Base-by-base conservation (phyloP, 2,797 vertebrate species). In the Notoglanidium macrostoma region DNA sequence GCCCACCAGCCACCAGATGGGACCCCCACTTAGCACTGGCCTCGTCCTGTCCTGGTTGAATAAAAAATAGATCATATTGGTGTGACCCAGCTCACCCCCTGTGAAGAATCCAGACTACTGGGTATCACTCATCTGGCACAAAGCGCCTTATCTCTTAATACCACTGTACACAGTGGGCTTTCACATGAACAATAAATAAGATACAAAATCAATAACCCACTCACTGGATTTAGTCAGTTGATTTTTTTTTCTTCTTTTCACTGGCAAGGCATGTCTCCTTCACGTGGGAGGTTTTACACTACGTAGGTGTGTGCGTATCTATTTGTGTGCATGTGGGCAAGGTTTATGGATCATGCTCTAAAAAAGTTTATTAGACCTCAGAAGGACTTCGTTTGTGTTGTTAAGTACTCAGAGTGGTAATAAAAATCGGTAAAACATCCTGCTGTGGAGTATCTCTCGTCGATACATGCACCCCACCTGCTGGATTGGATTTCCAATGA, bases 1-100 rank as follows among this genome's bases (percentile, higher is more conserved):
- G 73, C 81, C 63, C 81, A 83, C 65, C 90, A 89, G 90, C 63
- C 81, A 81, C 70, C 91, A 90, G 90, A 91, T 88, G 90, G 90
- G 90, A 86, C 79, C 88, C 87, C 87, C 77, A 90, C 74, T 91
- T 92, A 90, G 78, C 84, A 82, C 72, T 57, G 85, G 40, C 40
- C 65, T 80, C 14, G 2, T 77, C 63, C 68, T 83, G 88, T 85
- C 44, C 88, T 80, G 67, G 88, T 78, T 81, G 72, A 89, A 85
- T 80, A 89, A 84, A 85, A 89, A 91, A 86, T 86, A 87, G 83
- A 83, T 88, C 73, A 78, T 81, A 85, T 86, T 85, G 51, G 63
- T 85, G 9, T 59, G 63, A 67, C 57, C 57, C 0, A 83, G 73
- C 81, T 79, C 32, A 70, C 63, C 68, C 84, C 72, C 70, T 83